A percentile compares a stretch with the other conserved stretches of the same genome.
phyloP scores from a whole-genome alignment of 2,113 vertebrate genomes.

The Malurus melanocephalus region DNA sequence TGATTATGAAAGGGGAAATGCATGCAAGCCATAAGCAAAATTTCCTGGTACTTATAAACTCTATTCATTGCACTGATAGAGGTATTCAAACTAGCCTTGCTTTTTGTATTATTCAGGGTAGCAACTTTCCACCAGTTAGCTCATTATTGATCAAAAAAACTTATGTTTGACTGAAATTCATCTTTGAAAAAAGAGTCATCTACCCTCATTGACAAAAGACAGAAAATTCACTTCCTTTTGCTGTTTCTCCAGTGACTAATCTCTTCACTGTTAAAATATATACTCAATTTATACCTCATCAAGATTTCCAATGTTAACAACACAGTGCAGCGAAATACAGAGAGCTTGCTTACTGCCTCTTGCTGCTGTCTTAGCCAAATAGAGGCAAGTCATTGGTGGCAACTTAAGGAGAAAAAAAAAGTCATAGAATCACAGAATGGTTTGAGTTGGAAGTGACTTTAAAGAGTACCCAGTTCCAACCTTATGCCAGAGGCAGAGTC shows the following conservation, averaged over 20 bases:
- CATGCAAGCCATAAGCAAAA: background rate
- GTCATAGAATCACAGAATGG: background rate
- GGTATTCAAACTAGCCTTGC: background rate
- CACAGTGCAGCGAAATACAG: background rate
- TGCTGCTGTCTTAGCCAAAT: background rate
- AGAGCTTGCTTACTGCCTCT: background rate
- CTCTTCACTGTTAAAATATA: background rate
- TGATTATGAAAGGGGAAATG: conserved; percentile 51
- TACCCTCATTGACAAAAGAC: background rate
- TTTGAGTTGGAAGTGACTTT: background rate
- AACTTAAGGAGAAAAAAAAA: background rate
- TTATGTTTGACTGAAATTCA: background rate
- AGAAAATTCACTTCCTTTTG: background rate
- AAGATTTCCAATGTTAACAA: background rate
- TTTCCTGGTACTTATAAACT: conserved; percentile 14
- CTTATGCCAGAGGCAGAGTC: background rate
- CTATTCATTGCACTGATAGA: conserved; percentile 43
- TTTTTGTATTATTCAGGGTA: background rate
- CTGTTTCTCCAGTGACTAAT: background rate
- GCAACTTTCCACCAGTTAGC: background rate
- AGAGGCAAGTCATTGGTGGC: background rate
- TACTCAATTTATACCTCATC: background rate
- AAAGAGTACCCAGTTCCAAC: background rate
- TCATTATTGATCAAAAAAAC: background rate
- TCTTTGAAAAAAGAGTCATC: background rate